These are phyloP conservation scores for Illadopsis cleaveri DNA, from an alignment of 2,113 vertebrate genomes.

Conservation along the genomic window DNA sequence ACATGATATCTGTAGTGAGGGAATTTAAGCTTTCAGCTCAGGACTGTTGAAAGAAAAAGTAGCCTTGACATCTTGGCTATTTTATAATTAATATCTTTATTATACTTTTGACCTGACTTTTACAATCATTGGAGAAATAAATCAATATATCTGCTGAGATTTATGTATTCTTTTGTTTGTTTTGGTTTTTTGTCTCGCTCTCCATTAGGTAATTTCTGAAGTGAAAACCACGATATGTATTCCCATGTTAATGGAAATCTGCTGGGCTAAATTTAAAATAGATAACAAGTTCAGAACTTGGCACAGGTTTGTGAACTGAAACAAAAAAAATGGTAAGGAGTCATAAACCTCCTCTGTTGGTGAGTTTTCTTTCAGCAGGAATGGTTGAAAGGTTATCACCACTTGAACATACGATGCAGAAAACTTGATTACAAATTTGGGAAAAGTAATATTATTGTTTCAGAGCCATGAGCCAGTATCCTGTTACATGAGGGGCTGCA, in stretches of 20 bases:
- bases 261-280: background rate
- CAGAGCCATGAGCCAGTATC: background rate
- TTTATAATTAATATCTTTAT: slow-evolving; percentile 4
- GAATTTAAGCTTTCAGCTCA: background rate
- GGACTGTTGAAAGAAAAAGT: background rate
- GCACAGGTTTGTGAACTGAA: background rate
- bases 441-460: background rate
- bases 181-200: background rate
- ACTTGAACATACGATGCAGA: accelerated
- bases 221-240: accelerated
- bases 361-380: background rate
- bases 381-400: background rate
- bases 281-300: background rate
- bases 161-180: background rate
- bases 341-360: accelerated
- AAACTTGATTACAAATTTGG: background rate
- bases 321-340: background rate
- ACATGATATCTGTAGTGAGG: background rate
- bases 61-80: background rate
- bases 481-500: background rate
- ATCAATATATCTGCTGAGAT: background rate
- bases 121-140: background rate
- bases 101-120: background rate
- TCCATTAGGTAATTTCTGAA: background rate
- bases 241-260: background rate